Base-by-base conservation (phyloP, 2,113 vertebrate genomes). In the Nannospalax galili region DNA sequence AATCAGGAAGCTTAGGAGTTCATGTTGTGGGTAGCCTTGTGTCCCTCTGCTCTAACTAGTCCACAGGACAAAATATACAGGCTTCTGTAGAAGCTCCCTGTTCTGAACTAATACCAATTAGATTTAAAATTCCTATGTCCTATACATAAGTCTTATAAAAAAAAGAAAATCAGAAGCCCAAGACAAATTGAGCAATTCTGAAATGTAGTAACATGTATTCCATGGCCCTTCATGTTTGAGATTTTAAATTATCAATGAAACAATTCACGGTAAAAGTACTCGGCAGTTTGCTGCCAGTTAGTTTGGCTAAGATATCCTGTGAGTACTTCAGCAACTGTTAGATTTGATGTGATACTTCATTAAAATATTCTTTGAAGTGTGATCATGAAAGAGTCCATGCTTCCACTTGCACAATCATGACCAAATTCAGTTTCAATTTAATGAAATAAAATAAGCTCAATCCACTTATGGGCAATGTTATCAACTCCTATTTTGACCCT, bases 21-120 rank as follows among this genome's bases (percentile, higher is more conserved):
- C 96, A 98, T 75, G 86, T 70, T 85, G 89, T 30, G 65, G 2
- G 45, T 42, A 96, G 97, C 97, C 97, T 98, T n/a, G n/a, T n/a
- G 97, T 85, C 94, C 94, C 88, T 97, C 91, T 35, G 37, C 87
- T 0, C 48, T 85, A 91, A 85, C 94, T 96, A 93, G n/a, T 86
- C 95, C 95, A 88, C 97, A 96, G 92, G 95, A 80, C n/a, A n/a
- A 95, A 97, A 94, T 69, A 92, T 11, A 85, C 97, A 97, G 96
- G 96, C 95, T 96, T n/a, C n/a, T n/a, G n/a, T 95, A 97, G 95
- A 93, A 45, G 95, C 92, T 97, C 92, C 96, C 90, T 94, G 95
- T 79, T 93, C 93, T 95, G 91, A 88, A 96, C 90, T 93, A 97
- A 58, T 19, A 97, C 93, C 90, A 97, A 64, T 17, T 69, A 45